A percentile compares a stretch with the other conserved stretches of the same genome.
phyloP scores from a whole-genome alignment of 1,140 invertebrate genomes.

The Papilio xuthus region DNA sequence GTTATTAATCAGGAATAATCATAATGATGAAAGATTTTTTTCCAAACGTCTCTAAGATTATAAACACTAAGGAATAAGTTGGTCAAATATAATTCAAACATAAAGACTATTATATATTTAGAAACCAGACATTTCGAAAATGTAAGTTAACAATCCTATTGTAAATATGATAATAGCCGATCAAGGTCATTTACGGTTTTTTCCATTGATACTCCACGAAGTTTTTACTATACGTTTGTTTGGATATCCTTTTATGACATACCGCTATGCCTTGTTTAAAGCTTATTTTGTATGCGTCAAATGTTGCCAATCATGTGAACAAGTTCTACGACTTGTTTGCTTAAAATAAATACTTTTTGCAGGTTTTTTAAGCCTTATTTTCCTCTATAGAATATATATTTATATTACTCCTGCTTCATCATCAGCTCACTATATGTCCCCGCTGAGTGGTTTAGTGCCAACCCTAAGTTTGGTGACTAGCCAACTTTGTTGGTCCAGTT shows the following conservation, averaged over 20 bases:
- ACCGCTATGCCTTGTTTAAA: background rate
- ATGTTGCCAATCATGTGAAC: background rate
- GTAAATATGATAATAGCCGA: constrained; percentile 18
- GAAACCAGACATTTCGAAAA: constrained; percentile 28
- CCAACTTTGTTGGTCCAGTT: too few relatives aligned
- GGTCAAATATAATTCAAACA: background rate
- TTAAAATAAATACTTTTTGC: background rate
- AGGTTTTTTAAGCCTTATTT: too few relatives aligned
- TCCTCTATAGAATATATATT: too few relatives aligned
- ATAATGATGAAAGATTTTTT: too few relatives aligned
- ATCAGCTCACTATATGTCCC: too few relatives aligned
- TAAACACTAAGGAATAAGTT: too few relatives aligned
- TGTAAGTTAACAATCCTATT: background rate
- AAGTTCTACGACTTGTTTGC: background rate
- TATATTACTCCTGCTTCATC: too few relatives aligned
- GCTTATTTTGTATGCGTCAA: background rate
- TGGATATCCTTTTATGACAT: background rate
- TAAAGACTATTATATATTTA: background rate
- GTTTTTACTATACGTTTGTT: background rate
- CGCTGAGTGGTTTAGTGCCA: too few relatives aligned
- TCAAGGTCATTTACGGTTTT: constrained; percentile 18
- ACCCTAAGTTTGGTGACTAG: too few relatives aligned
- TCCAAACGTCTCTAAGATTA: too few relatives aligned
- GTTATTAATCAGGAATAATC: too few relatives aligned
- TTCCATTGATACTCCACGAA: constrained; percentile 19